phyloP scores from a whole-genome alignment of 2,888 invertebrate species.

The Xestia xanthographa region DNA sequence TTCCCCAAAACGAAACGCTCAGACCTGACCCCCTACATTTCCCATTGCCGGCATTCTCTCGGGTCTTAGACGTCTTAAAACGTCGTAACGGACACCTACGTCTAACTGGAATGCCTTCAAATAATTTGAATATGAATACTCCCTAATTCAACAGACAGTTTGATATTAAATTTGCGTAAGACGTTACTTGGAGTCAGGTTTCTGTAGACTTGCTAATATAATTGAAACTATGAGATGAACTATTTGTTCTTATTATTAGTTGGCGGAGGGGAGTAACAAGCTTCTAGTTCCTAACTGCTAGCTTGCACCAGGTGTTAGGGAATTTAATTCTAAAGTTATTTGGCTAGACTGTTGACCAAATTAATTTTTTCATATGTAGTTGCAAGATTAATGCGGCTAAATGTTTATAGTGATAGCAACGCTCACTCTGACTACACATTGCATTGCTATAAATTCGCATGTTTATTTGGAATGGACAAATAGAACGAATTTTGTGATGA shows the following conservation, averaged over 20 bases:
- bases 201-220: slow-evolving; percentile 59
- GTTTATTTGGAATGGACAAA: neutral
- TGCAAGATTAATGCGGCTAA: neutral
- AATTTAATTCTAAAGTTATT: slow-evolving; percentile 19
- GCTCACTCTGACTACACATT: neutral
- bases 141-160: slow-evolving; percentile 77
- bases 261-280: slow-evolving; percentile 7
- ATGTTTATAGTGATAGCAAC: neutral
- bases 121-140: slow-evolving; percentile 83
- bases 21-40: slow-evolving; percentile 10
- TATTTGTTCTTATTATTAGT: slow-evolving; percentile 60
- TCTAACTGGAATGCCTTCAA: slow-evolving; percentile 57
- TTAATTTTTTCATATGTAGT: neutral
- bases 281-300: slow-evolving; percentile 5
- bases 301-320: slow-evolving; percentile 25
- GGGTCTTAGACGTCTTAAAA: slow-evolving; percentile 46
- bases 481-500: neutral
- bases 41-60: slow-evolving; percentile 6
- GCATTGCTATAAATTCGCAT: neutral
- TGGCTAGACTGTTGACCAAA: slow-evolving; percentile 27
- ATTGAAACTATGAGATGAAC: slow-evolving; percentile 63
- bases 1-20: slow-evolving; percentile 4
- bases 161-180: slow-evolving; percentile 80
- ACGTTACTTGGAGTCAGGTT: slow-evolving; percentile 67
- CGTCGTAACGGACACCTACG: slow-evolving; percentile 55